A percentile compares a stretch with the other conserved stretches of the same genome.
Conservation (phyloP, 2,797 vertebrate species). For the Heterohyrax brucei region DNA sequence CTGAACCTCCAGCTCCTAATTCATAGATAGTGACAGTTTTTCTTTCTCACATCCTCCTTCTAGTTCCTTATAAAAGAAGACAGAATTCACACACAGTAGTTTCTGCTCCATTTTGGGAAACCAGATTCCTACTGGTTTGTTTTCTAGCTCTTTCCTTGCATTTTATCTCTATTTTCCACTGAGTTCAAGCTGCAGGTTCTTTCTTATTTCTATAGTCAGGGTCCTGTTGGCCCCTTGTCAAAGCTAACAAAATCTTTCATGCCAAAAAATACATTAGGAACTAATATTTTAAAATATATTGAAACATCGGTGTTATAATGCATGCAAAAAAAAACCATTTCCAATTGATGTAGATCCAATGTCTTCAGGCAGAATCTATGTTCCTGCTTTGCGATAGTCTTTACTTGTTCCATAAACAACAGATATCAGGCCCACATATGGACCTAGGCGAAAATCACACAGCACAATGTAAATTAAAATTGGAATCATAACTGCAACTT, state of each 20-base stretch:
- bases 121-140: neutral
- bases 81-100: constrained; percentile 26
- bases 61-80: neutral
- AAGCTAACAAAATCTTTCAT: constrained; percentile 81
- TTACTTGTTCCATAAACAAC: constrained; percentile 27
- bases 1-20: neutral
- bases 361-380: constrained; percentile 60
- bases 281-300: constrained; percentile 85
- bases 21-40: neutral
- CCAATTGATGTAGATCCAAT: constrained; percentile 34
- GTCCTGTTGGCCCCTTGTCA: constrained; percentile 78
- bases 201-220: constrained; percentile 75
- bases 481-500: constrained; percentile 54
- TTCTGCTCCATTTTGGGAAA: constrained; percentile 62
- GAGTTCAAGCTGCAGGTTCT: constrained; percentile 65
- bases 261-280: constrained; percentile 85
- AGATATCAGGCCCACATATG: neutral
- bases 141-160: constrained; percentile 50
- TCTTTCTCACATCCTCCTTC: neutral
- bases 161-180: constrained; percentile 67
- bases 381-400: constrained; percentile 15
- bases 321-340: constrained; percentile 72
- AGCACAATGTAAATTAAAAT: constrained; percentile 64
- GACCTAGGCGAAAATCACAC: constrained; percentile 50
- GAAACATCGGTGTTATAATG: constrained; percentile 66